phyloP scores from a whole-genome alignment of 2,888 invertebrate species.

The Acrocyrtus sp. region DNA sequence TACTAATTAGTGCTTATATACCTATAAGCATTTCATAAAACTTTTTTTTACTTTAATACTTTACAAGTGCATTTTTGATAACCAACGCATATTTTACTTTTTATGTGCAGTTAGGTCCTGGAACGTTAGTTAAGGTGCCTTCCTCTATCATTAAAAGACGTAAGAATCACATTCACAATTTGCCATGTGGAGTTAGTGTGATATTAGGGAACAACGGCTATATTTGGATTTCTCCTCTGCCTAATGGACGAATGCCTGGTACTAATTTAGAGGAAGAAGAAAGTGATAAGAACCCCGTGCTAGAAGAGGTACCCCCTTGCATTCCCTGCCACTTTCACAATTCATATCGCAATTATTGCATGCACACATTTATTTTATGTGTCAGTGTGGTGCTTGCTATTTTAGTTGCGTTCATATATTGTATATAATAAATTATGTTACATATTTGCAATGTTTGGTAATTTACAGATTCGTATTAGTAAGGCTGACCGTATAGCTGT shows the following conservation, averaged over 20 bases:
- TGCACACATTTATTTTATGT: background rate
- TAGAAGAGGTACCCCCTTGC: slow-evolving; percentile 73
- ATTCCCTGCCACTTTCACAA: no score
- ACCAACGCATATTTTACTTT: no score
- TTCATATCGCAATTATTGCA: no score
- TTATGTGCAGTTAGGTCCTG: slow-evolving; percentile 79
- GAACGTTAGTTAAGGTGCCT: slow-evolving; percentile 87
- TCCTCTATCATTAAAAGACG: slow-evolving; percentile 91
- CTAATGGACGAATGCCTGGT: slow-evolving; percentile 62
- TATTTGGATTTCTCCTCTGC: slow-evolving; percentile 75
- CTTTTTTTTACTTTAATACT: background rate
- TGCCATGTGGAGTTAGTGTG: slow-evolving; percentile 89
- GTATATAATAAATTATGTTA: slow-evolving; percentile 26
- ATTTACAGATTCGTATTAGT: slow-evolving; percentile 74
- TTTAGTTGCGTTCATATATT: background rate
- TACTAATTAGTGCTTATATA: background rate
- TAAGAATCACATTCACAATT: slow-evolving; percentile 95
- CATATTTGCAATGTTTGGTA: slow-evolving; percentile 37
- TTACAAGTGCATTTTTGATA: background rate
- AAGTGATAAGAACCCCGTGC: slow-evolving; percentile 75
- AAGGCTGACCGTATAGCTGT: slow-evolving; percentile 84
- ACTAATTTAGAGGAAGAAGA: slow-evolving; percentile 69
- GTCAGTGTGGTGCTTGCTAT: background rate
- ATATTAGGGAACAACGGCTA: slow-evolving; percentile 97
- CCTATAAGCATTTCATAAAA: background rate